Conservation (phyloP, 2,888 invertebrate species). For the Ypsolopha sequella region DNA sequence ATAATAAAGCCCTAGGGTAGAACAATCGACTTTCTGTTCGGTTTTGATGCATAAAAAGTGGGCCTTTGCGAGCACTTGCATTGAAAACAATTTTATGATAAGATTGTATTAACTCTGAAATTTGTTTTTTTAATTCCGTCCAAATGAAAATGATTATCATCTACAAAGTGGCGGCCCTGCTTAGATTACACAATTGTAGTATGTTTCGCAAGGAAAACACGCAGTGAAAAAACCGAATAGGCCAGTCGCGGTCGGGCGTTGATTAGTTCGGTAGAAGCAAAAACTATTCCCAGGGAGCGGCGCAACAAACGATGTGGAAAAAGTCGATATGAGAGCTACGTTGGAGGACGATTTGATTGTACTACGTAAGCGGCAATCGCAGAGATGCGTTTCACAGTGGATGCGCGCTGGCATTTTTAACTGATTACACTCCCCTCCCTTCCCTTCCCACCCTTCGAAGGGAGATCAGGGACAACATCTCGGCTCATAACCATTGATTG, state of each 20-base stretch:
- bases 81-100: too few relatives aligned
- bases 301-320: slow-evolving; percentile 63
- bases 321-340: slow-evolving; percentile 55
- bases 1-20: too few relatives aligned
- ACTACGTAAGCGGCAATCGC: slow-evolving; percentile 56
- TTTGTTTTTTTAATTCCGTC: too few relatives aligned
- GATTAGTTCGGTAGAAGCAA: slow-evolving; percentile 62
- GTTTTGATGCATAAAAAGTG: too few relatives aligned
- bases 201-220: not conserved
- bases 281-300: slow-evolving; percentile 60
- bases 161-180: not conserved
- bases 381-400: slow-evolving; percentile 55
- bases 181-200: not conserved
- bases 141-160: too few relatives aligned
- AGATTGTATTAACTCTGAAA: too few relatives aligned
- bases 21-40: too few relatives aligned
- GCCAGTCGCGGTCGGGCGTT: slow-evolving; percentile 49
- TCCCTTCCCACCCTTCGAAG: not conserved
- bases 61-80: too few relatives aligned
- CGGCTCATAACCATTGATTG: slow-evolving; percentile 52
- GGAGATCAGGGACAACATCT: not conserved
- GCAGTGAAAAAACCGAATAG: slow-evolving; percentile 18
- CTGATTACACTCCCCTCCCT: slow-evolving; percentile 31
- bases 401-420: slow-evolving; percentile 45
- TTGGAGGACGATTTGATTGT: slow-evolving; percentile 50